phyloP scores from a whole-genome alignment of 2,797 vertebrate species.

The Argyrosomus regius region DNA sequence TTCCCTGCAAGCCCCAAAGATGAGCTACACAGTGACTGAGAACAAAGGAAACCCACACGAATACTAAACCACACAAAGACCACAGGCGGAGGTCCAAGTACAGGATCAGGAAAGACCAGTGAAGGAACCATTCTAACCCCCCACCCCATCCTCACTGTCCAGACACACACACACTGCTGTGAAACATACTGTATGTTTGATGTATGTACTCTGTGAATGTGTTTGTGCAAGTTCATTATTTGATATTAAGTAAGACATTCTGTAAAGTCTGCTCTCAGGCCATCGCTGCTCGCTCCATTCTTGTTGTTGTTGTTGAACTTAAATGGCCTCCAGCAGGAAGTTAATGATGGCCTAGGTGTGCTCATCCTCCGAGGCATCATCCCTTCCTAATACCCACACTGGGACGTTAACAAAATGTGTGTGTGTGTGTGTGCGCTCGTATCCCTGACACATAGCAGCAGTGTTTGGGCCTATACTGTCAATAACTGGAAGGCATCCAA shows the following conservation, averaged over 20 bases:
- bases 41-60: conserved; percentile 66
- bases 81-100: conserved; percentile 32
- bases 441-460: conserved; percentile 1
- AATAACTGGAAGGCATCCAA: conserved; percentile 77
- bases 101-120: conserved; percentile 12
- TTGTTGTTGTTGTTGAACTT: conserved; percentile 26
- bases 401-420: conserved; percentile 58
- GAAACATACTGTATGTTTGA: no score
- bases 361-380: conserved; percentile 69
- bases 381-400: conserved; percentile 61
- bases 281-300: conserved; percentile 11
- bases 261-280: not conserved
- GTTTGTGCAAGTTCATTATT: not conserved
- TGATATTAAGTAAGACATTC: not conserved
- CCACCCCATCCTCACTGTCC: not conserved
- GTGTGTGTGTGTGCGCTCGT: conserved; percentile 5
- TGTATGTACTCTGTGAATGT: not conserved
- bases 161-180: not conserved
- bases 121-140: not conserved
- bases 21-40: conserved; percentile 60
- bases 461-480: conserved; percentile 49
- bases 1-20: conserved; percentile 67
- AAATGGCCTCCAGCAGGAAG: conserved; percentile 49
- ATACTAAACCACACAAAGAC: conserved; percentile 34
- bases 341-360: conserved; percentile 65